Percentiles rank a stretch among this genome's conserved stretches.
Evolutionary conservation across 2,113 vertebrate genomes (phyloP).

Genomic region (Lepisosteus osseus): DNA sequence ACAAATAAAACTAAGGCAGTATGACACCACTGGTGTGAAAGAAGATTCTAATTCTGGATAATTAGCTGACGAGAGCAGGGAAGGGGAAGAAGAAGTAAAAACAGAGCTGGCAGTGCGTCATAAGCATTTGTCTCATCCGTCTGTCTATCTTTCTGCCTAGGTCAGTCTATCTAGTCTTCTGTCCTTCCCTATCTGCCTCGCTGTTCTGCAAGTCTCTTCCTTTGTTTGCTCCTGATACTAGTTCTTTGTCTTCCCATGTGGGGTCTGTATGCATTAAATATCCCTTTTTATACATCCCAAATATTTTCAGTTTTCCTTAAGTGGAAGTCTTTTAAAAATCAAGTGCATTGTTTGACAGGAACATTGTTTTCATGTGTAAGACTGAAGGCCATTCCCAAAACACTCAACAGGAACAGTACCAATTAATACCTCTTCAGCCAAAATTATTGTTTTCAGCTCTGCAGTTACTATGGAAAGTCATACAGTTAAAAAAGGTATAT

Average conservation of each 20-base stretch:
- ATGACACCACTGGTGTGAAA: slow-evolving; percentile 75
- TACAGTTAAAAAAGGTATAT: too few relatives aligned
- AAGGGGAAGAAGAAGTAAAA: slow-evolving; percentile 35
- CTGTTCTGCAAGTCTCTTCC: slow-evolving; percentile 32
- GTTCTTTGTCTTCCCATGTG: not conserved
- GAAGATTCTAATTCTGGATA: slow-evolving; percentile 76
- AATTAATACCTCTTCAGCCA: too few relatives aligned
- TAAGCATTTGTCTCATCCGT: slow-evolving; percentile 63
- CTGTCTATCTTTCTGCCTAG: slow-evolving; percentile 17
- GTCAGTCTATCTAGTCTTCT: slow-evolving; percentile 19
- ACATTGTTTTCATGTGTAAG: too few relatives aligned
- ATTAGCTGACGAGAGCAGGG: slow-evolving; percentile 71
- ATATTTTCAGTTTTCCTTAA: too few relatives aligned
- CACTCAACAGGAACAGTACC: too few relatives aligned
- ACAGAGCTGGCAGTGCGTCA: slow-evolving; percentile 32
- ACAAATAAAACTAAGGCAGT: slow-evolving; percentile 68
- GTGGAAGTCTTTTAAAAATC: too few relatives aligned
- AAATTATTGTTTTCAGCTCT: too few relatives aligned
- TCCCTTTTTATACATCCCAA: too few relatives aligned
- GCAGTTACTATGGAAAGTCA: too few relatives aligned
- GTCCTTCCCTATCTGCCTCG: slow-evolving; percentile 29
- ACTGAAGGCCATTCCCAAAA: too few relatives aligned
- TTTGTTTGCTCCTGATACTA: not conserved
- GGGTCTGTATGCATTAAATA: too few relatives aligned
- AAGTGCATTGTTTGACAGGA: too few relatives aligned